Base-by-base conservation (phyloP, 2,113 vertebrate genomes). In the Equus przewalskii region DNA sequence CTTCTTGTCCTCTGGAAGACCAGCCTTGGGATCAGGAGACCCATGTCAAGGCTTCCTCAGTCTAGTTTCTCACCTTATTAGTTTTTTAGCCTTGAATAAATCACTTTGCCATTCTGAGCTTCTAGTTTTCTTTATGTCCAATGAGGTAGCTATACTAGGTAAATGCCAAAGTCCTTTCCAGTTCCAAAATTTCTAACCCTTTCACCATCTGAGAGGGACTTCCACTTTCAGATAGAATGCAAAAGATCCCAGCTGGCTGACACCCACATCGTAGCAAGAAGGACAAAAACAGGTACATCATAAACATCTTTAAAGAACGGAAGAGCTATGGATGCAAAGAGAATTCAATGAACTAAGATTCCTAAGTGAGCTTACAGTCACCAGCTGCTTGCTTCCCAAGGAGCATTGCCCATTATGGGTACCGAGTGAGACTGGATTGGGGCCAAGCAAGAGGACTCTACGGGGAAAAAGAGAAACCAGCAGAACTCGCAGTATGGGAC, bases 301-400 rank as follows among this genome's bases (percentile, higher is more conserved):
- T 44, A 93, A 92, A 90, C 2, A 46, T 65, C 14, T 51, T 46
- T 49, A 51, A 73, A 96, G 30, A 65, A 84, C 11, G 19, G 28
- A 97, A 51, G 54, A 79, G 19, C 51, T 80, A 4, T 41, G 21
- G 62, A 87, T 60, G 18, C n/a, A 95, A 87, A 64, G 7, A 78
- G 16, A 88, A 81, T 58, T 80, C 79, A 41, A 94, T 75, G 36
- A 96, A 75, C 5, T 75, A 54, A 89, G 87, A 96, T 80, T 93
- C 58, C 30, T 75, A 41, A 79, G 69, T 78, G 73, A 89, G 10
- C 33, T 75, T 79, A 30, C 14, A 91, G 60, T 89, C 24, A 70
- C 26, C 26, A 76, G 22, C 30, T 49, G 5, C 78, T 90, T 64
- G 76, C 33, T 88, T 88, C 60, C 60, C 58, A 67, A 82, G 51